Evolutionary conservation across 2,797 vertebrate genomes (phyloP).

Genomic region (Lycodopsis pacificus): DNA sequence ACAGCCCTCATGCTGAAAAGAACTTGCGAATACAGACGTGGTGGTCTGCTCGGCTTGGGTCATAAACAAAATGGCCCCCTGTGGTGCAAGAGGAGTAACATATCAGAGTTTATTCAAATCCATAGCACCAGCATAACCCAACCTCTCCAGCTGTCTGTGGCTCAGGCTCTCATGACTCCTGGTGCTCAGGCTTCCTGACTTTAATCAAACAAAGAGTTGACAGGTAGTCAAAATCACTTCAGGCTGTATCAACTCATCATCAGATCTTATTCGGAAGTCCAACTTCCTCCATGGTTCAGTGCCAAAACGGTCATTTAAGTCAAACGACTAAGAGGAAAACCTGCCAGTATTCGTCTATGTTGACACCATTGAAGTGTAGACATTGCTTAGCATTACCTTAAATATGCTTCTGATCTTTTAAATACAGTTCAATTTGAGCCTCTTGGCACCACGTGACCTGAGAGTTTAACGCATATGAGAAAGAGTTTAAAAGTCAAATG

Average conservation of each 20-base stretch:
- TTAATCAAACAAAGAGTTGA: conserved; percentile 50
- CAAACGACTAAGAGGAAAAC: conserved; percentile 15
- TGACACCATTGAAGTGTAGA: conserved; percentile 7
- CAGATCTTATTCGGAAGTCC: conserved; percentile 26
- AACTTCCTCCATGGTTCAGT: conserved; percentile 9
- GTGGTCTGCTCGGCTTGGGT: conserved; percentile 69
- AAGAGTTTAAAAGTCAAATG: conserved; percentile 11
- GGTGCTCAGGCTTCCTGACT: conserved; percentile 28
- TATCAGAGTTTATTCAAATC: conserved; percentile 71
- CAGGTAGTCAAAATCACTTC: conserved; percentile 38
- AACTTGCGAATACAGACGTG: conserved; percentile 58
- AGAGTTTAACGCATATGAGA: neutral
- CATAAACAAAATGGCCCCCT: conserved; percentile 73
- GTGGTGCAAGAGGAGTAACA: conserved; percentile 57
- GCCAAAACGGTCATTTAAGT: conserved; percentile 30
- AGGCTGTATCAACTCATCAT: conserved; percentile 31
- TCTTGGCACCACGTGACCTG: neutral
- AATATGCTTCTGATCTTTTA: conserved; percentile 4
- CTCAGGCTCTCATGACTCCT: conserved; percentile 23
- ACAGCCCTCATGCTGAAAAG: conserved; percentile 60
- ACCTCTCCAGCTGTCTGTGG: conserved; percentile 41
- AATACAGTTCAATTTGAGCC: neutral
- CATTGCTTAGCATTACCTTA: neutral
- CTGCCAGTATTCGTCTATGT: neutral
- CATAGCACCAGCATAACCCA: conserved; percentile 45